Base-by-base conservation (phyloP, 2,113 vertebrate genomes). In the Hippocampus guttulatus region DNA sequence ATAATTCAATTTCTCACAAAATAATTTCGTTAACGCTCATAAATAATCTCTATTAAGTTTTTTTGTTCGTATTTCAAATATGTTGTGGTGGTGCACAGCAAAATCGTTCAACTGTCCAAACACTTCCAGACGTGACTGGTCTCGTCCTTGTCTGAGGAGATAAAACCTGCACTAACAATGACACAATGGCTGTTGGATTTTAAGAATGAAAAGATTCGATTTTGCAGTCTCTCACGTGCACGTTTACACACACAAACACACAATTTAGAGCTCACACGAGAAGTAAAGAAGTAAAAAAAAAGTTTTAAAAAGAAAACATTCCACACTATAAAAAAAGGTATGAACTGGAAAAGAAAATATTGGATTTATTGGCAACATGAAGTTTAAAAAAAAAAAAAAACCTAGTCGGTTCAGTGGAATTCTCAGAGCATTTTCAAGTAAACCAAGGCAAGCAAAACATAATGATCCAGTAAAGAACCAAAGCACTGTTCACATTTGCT, bases 351-450 rank as follows among this genome's bases (percentile, higher is more conserved):
- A 68, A 68, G 60, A 52, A 66, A 67, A 84, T 67, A 47, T 18
- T 71, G 55, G 23, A 41, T 47, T 64, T 60, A 43, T 47, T 85
- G 73, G 80, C 83, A 85, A 82, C 78, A 73, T 65, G 61, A 67
- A 83, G 43, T 65, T 65, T 14, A 5, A 20, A 33, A 38, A 62
- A 84, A 71, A 61, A 85, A 71, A 67, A 81, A 84, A 87, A 67
- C 54, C 49, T 69, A 84, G 73, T 65, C 70, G 54, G 69, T 85
- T 89, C 76, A 84, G 82, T 86, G 77, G 74, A 87, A 75, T 72
- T 77, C 73, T 87, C 75, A 75, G 74, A 84, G 75, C 78, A 76
- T 82, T 68, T 86, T 88, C 85, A 89, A 87, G 85, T 87, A 85
- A 84, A 89, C 64, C 79, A 69, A 67, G 67, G 74, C 47, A 73